Evolutionary conservation across 1,140 invertebrate genomes (phyloP).

Genomic region (Drosophila guanche): DNA sequence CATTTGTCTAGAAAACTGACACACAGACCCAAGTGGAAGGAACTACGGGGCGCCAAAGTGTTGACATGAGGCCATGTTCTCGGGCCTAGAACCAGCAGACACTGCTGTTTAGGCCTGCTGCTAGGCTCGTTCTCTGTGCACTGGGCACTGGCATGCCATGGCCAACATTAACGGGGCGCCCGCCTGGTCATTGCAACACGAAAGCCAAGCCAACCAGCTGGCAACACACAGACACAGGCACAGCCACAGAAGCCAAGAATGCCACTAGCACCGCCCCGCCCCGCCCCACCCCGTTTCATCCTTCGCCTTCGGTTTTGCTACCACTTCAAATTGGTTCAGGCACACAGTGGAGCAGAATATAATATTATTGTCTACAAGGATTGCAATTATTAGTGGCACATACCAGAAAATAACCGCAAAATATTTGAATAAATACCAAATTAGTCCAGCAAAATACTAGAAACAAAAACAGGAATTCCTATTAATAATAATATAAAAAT

Average conservation of each 20-base stretch:
- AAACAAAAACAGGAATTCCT: too few species aligned
- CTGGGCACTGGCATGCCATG: conserved; percentile 32
- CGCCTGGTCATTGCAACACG: conserved; percentile 51
- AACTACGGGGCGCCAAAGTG: conserved; percentile 53
- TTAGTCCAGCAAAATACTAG: too few species aligned
- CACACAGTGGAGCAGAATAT: conserved; percentile 15
- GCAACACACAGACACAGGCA: conserved; percentile 15
- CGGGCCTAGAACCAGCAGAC: conserved; percentile 31
- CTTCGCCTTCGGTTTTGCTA: neutral
- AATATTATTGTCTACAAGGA: neutral
- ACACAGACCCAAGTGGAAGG: conserved; percentile 19
- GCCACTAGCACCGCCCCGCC: too few species aligned
- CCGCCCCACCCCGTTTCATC: too few species aligned
- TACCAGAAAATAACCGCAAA: too few species aligned
- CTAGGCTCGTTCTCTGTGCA: neutral
- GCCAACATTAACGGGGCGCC: conserved; percentile 49
- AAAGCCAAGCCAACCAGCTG: conserved; percentile 60
- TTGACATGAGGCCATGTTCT: conserved; percentile 73
- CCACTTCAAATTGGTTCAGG: conserved; percentile 14
- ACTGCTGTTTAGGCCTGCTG: conserved; percentile 3
- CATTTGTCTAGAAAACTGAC: conserved; percentile 79
- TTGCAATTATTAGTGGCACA: too few species aligned
- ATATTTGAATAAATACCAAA: too few species aligned
- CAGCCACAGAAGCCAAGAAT: conserved; percentile 1
- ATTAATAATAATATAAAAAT: too few species aligned